Base-by-base conservation (phyloP, 64 coral and sea anemone genomes). In the Actinia equina region DNA sequence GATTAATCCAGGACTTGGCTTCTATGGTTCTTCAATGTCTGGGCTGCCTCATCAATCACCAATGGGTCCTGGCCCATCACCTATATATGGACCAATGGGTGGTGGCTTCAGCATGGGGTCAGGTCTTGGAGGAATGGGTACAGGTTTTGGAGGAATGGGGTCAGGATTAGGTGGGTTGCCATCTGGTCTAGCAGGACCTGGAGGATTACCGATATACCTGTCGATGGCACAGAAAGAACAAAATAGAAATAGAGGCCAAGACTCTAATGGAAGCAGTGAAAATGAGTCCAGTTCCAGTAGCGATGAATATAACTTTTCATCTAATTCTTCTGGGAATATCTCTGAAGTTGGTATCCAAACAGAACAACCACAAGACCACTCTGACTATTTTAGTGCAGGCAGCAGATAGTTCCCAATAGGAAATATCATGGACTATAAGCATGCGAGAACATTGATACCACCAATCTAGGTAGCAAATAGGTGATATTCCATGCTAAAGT, bases 331-430 rank as follows among this genome's bases (percentile, higher is more conserved):
- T 0, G 30, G 55, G 18, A 85, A 85, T 41, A 22, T 85, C 16
- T 85, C 83, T 11, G 83, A 85, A 19, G 41, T 85, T 60, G 83
- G 54, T 37, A 63, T 85, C 13, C 83, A 85, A 59, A 85, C 83
- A 55, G 83, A 85, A 23, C 83, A 85, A 44, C 26, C 22, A 37
- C 49, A 52, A 2, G 83, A 85, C 23, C 37, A 85, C 15, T 57
- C 83, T 6, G 59, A 85, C 83, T 85, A 58, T 42, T 85, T 58
- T 25, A 85, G 83, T 63, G 26, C 55, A 62, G 59, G 42, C 1
- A 85, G 83, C 26, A 54, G 83, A 85, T 85, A 58, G 78, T 0
- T 1, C 44, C 12, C 62, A 2, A 2, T 57, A n/a, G 55, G 55
- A 16, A 57, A 57, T 57, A 57, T n/a, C n/a, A n/a, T n/a, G n/a